Base-by-base conservation (phyloP, 1,140 invertebrate genomes). In the Batillaria attramentaria region DNA sequence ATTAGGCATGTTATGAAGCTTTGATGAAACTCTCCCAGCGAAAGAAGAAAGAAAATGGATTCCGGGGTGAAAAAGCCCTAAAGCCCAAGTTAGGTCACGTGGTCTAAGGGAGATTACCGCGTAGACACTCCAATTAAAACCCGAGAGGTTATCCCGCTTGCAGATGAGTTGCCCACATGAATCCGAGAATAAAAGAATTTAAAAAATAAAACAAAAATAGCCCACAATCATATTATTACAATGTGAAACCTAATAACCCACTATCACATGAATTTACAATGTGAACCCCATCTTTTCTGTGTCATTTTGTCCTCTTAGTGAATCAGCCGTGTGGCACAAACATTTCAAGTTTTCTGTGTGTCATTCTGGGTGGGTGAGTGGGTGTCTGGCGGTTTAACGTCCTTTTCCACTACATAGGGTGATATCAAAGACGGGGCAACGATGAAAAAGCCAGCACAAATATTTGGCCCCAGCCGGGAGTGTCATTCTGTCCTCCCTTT, bases 1-100 rank as follows among this genome's bases (percentile, higher is more conserved):
- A 98, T 98, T 97, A 97, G 96, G 97, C 97, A 98, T 98, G 97
- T 96, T 98, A 91, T 83, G 82, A 77, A 81, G 75, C 62, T 60
- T 41, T 77, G 77, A 62, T 77, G 68, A 77, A 77, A 77, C 68
- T 77, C 81, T 76, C 46, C 66, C 66, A 72, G 10, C 50, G 62
- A 77, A 77, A 66, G 72, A 79, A 79, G 70, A 62, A 72, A 78
- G 70, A 57, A n/a, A 35, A 24, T 54, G 73, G 39, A 50, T n/a
- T n/a, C n/a, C n/a, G n/a, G 16, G 54, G 31, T 39, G 54, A 41
- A 39, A 60, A 60, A 65, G 39, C 54, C 73, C 73, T 62, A 60
- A 31, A 60, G 57, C 24, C 24, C 33, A 33, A 70, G 68, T 42
- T 39, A 70, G 24, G 68, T 70, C 68, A 70, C 68, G 68, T 70